Evolutionary conservation across 2,888 invertebrate species (phyloP).

Genomic region (Hypomecis atomaria): DNA sequence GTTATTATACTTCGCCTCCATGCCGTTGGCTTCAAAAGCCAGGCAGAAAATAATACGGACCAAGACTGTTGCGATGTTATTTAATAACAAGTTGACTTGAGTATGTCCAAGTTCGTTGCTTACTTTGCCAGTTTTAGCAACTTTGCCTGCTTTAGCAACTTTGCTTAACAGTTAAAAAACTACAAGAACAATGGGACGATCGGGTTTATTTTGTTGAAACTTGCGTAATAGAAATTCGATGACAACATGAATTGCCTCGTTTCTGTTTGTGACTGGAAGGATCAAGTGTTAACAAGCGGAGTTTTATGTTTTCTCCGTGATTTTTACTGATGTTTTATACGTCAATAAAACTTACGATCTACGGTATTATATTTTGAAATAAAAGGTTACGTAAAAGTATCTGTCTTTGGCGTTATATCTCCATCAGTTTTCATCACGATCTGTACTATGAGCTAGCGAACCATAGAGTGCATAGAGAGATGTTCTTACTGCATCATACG

Average conservation of each 20-base stretch:
- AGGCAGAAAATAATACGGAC: conserved; percentile 7
- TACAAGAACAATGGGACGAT: conserved; percentile 3
- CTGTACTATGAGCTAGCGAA: too few relatives aligned
- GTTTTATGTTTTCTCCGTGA: too few relatives aligned
- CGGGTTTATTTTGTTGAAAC: background rate
- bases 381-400: too few relatives aligned
- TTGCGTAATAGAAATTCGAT: background rate
- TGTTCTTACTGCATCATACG: too few relatives aligned
- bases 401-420: too few relatives aligned
- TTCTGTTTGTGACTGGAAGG: background rate
- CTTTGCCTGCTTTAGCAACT: background rate
- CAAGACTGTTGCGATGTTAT: conserved; percentile 4
- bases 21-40: conserved; percentile 4
- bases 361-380: too few relatives aligned
- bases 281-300: too few relatives aligned
- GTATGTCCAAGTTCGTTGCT: conserved; percentile 1
- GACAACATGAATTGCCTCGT: background rate
- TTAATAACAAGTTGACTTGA: background rate
- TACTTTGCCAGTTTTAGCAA: background rate
- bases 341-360: too few relatives aligned
- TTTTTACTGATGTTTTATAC: too few relatives aligned
- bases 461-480: too few relatives aligned
- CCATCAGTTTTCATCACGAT: too few relatives aligned
- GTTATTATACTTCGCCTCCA: conserved; percentile 16
- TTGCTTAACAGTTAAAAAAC: background rate